A percentile compares a stretch with the other conserved stretches of the same genome.
Evolutionary conservation across 2,113 vertebrate genomes (phyloP).

Genomic region (Atrichornis clamosus): DNA sequence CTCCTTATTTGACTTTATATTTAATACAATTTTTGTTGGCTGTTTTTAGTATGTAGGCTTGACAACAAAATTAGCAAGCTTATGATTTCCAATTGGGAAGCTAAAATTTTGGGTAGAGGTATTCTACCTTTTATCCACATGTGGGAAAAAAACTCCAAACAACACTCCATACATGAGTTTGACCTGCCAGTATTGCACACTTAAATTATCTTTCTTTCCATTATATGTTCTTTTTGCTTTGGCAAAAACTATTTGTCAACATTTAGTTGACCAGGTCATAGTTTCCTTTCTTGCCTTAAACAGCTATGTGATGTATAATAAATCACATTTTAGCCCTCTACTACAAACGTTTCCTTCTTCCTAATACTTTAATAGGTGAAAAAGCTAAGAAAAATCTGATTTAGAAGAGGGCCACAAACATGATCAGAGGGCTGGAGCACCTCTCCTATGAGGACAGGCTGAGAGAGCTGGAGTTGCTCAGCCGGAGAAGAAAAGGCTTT

Average conservation of each 20-base stretch:
- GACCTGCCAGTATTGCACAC: neutral
- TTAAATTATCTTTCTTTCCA: neutral
- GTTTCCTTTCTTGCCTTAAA: neutral
- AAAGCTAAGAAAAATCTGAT: neutral
- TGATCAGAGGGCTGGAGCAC: neutral
- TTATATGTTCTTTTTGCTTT: neutral
- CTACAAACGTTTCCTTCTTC: neutral
- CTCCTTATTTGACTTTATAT: neutral
- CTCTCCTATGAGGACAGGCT: fast-evolving
- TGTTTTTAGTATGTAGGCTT: neutral
- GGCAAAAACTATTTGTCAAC: neutral
- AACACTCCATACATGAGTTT: neutral
- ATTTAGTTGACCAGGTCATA: neutral
- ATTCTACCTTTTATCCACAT: neutral
- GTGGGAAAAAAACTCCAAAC: neutral
- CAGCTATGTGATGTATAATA: neutral
- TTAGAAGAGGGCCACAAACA: neutral
- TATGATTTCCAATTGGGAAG: neutral
- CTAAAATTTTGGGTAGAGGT: neutral
- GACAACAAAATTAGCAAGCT: neutral
- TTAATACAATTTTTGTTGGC: neutral
- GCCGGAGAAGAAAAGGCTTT: neutral
- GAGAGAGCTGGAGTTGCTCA: neutral
- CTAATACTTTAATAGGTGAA: neutral
- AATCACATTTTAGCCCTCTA: neutral